Evolutionary conservation across 2,888 invertebrate species (phyloP).

Genomic region (Diaprepes abbreviatus): DNA sequence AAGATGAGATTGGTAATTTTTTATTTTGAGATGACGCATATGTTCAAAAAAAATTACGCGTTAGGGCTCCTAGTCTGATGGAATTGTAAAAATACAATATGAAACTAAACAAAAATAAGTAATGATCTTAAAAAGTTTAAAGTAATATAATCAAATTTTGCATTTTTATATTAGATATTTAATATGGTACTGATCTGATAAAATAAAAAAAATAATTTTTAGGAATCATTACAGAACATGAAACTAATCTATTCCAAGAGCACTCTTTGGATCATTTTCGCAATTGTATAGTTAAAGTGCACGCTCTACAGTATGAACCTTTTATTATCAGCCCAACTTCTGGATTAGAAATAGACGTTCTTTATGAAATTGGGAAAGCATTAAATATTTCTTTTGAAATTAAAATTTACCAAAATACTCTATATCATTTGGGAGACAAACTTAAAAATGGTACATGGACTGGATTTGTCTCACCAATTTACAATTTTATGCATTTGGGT

Average conservation of each 20-base stretch:
- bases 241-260: conserved; percentile 19
- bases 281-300: conserved; percentile 20
- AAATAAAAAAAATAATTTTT: not conserved
- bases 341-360: conserved; percentile 44
- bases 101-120: too few relatives aligned
- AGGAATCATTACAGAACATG: not conserved
- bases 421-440: conserved; percentile 26
- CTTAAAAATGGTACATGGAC: conserved; percentile 28
- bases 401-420: conserved; percentile 6
- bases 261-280: conserved; percentile 6
- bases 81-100: too few relatives aligned
- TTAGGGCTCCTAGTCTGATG: too few relatives aligned
- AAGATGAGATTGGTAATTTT: too few relatives aligned
- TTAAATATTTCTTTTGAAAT: conserved; percentile 45
- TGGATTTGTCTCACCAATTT: conserved; percentile 38
- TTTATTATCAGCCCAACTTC: conserved; percentile 32
- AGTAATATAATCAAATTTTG: too few relatives aligned
- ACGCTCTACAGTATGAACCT: conserved; percentile 36
- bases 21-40: too few relatives aligned
- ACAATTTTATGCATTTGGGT: conserved; percentile 27
- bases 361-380: conserved; percentile 29
- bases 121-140: too few relatives aligned
- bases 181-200: too few relatives aligned
- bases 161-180: too few relatives aligned
- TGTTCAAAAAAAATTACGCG: too few relatives aligned